Base-by-base conservation (phyloP, 2,888 invertebrate genomes). In the Orthosia gothica region DNA sequence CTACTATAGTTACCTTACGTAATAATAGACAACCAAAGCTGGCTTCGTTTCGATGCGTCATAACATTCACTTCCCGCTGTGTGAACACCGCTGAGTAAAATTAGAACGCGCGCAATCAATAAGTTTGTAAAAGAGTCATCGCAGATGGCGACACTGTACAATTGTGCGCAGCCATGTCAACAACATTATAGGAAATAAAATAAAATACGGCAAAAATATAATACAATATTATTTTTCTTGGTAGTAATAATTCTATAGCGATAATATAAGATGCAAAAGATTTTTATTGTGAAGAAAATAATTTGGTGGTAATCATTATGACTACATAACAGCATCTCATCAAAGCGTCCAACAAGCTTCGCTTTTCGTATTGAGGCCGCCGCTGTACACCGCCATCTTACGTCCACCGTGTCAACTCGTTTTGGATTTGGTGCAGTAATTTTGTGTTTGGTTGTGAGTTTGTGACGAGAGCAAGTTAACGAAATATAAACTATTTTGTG, bases 361-460 rank as follows among this genome's bases (percentile, higher is more conserved):
- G 70, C 71, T 69, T 80, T 77, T 88, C 72, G 64, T 77, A 91
- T 86, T 85, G 91, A 89, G 92, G 91, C 91, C 90, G 89, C 85
- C 40, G 75, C 83, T 72, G 54, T 89, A 93, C 92, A 95, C 95
- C 95, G 96, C 96, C 96, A 96, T 96, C 96, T 96, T 96, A 91
- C 95, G 95, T 93, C 81, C 86, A 81, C 86, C 79, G 87, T 93
- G 92, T 93, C 95, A 96, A 96, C 94, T 95, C 91, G 92, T 89
- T 92, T 89, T 89, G 85, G 88, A 89, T 91, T 93, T 89, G 88
- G 90, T 91, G 91, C 88, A 94, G 92, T 92, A 93, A 94, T 94
- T 93, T 94, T 92, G 91, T 92, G 92, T 91, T 92, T 93, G 91
- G 89, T 89, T 92, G 91, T 91, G 91, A 89, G n/a, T n/a, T 89